Percentiles rank a stretch among this genome's conserved stretches.
These are phyloP conservation scores for Acrocephalus scirpaceus DNA, from an alignment of 2,797 vertebrate genomes.

Conservation along the genomic window DNA sequence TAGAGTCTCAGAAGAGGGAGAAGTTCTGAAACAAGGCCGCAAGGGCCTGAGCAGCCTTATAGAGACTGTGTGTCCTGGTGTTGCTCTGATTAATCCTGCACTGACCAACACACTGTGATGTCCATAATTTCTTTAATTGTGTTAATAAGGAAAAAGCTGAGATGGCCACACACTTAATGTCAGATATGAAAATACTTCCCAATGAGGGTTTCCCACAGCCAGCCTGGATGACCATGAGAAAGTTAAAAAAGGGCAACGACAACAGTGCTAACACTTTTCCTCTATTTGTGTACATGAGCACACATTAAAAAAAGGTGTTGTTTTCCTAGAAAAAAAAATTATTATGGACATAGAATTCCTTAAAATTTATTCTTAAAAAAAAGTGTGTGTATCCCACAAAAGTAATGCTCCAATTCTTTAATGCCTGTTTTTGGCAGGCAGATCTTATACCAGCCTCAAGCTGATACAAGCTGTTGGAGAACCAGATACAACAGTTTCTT, in stretches of 20 bases:
- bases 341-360: background rate
- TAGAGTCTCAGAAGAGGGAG: background rate
- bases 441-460: background rate
- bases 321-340: background rate
- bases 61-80: background rate
- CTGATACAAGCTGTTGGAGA: background rate
- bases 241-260: background rate
- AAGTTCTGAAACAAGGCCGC: background rate
- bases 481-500: background rate
- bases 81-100: conserved; percentile 2
- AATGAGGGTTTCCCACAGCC: background rate
- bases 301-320: background rate
- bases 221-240: background rate
- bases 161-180: background rate
- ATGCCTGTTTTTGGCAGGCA: background rate
- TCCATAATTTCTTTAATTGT: background rate
- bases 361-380: background rate
- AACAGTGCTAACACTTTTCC: accelerated
- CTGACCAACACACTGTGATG: background rate
- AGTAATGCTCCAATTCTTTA: background rate
- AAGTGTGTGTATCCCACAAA: background rate
- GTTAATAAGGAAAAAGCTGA: background rate
- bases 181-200: background rate
- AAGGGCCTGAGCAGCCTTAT: background rate
- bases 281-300: background rate